Conservation (phyloP, 1,140 invertebrate species). For the Drosophila miranda region DNA sequence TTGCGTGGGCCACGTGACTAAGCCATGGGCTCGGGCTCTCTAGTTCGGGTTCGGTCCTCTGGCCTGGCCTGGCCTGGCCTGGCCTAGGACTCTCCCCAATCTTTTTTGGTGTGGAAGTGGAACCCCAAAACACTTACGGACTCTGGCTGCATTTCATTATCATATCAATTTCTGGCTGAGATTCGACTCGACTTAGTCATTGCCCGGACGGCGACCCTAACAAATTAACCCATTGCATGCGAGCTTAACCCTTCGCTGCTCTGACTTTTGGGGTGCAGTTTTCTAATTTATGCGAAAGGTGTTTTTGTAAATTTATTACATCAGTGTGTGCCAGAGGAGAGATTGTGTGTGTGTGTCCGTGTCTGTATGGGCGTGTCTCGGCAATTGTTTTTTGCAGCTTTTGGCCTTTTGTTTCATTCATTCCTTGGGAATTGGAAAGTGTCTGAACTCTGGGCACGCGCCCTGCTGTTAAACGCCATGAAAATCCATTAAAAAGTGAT, state of each 20-base stretch:
- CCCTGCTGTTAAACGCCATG: constrained; percentile 37
- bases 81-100: not conserved
- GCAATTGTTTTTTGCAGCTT: constrained; percentile 65
- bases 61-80: too few species aligned
- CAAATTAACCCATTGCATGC: constrained; percentile 79
- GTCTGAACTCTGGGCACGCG: constrained; percentile 58
- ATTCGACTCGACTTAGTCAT: constrained; percentile 66
- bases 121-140: constrained; percentile 14
- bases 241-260: constrained; percentile 46
- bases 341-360: constrained; percentile 14
- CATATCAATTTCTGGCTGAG: constrained; percentile 77
- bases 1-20: constrained; percentile 33
- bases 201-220: constrained; percentile 57
- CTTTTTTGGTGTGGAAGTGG: not conserved
- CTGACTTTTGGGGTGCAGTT: constrained; percentile 35
- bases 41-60: too few species aligned
- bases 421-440: constrained; percentile 27
- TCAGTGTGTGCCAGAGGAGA: constrained; percentile 1
- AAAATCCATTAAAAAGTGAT: constrained; percentile 56
- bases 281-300: constrained; percentile 81
- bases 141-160: constrained; percentile 65
- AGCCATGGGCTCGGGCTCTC: not conserved
- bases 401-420: constrained; percentile 34
- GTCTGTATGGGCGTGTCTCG: constrained; percentile 50
- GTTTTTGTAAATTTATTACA: constrained; percentile 73